Evolutionary conservation across 2,113 vertebrate genomes (phyloP).

Genomic region (Petrocephalus microphthalmus): DNA sequence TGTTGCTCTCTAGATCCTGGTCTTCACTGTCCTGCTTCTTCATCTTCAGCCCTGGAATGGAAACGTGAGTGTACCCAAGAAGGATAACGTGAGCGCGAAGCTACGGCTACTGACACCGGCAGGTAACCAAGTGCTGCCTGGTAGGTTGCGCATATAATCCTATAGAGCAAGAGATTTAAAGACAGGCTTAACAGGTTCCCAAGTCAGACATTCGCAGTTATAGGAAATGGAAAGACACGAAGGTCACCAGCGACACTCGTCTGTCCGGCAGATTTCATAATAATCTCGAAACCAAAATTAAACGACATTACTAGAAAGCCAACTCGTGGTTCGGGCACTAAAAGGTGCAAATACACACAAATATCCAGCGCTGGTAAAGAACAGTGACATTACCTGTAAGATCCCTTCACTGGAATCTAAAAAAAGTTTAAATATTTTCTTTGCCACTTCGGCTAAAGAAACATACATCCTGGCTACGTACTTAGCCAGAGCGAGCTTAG

Average conservation of each 20-base stretch:
- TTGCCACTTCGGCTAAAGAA: conserved; percentile 8
- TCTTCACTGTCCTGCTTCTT: conserved; percentile 60
- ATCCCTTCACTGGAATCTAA: neutral
- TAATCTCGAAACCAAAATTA: neutral
- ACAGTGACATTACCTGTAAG: neutral
- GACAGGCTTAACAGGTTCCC: neutral
- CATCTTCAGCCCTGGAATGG: conserved; percentile 43
- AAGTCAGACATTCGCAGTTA: neutral
- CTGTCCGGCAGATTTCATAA: neutral
- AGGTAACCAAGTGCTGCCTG: neutral
- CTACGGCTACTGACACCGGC: neutral
- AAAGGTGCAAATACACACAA: neutral
- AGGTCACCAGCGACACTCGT: neutral
- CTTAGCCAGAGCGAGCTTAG: neutral
- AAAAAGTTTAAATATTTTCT: neutral
- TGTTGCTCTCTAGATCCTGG: conserved; percentile 28
- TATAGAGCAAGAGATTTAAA: neutral
- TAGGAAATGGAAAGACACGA: neutral
- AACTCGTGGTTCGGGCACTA: neutral
- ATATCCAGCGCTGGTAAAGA: neutral
- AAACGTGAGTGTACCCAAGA: neutral
- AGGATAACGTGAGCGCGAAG: neutral
- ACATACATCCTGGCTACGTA: neutral
- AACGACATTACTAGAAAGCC: neutral
- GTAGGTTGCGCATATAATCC: neutral